These are phyloP conservation scores for Propithecus coquereli DNA, from an alignment of 2,113 vertebrate genomes.

Conservation along the genomic window DNA sequence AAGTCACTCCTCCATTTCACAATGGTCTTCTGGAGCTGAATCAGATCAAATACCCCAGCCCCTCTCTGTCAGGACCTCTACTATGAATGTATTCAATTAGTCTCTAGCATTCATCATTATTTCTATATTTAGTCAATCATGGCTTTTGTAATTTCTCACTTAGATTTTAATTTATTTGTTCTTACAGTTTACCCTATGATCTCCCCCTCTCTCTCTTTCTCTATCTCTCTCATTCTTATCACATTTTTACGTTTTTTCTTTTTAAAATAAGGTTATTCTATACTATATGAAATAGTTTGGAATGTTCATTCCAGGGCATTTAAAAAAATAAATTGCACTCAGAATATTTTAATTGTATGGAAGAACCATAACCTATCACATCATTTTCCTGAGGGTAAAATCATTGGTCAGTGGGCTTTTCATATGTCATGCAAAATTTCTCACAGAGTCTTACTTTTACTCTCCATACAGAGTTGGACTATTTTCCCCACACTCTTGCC, in stretches of 20 bases:
- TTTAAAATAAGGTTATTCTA: not conserved
- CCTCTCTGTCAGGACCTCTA: not conserved
- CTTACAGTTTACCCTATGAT: not conserved
- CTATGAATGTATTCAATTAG: not conserved
- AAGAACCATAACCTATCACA: not conserved
- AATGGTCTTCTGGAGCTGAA: not conserved
- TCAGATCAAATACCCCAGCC: not conserved
- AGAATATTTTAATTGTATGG: not conserved
- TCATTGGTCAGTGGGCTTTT: not conserved
- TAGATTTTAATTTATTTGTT: not conserved
- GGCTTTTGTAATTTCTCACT: not conserved
- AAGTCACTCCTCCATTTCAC: not conserved
- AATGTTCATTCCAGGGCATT: not conserved
- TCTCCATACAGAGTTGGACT: not conserved
- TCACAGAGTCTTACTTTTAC: not conserved
- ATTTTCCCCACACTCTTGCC: not conserved
- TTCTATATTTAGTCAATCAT: not conserved
- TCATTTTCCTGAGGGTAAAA: not conserved
- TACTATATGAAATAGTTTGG: not conserved
- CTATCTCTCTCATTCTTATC: not conserved
- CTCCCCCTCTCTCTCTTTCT: no score
- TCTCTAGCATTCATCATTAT: not conserved
- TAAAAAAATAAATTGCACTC: not conserved
- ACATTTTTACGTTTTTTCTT: not conserved
- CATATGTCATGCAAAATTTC: not conserved